Evolutionary conservation across 2,888 invertebrate species (phyloP).

Genomic region (Nemurella pictetii): DNA sequence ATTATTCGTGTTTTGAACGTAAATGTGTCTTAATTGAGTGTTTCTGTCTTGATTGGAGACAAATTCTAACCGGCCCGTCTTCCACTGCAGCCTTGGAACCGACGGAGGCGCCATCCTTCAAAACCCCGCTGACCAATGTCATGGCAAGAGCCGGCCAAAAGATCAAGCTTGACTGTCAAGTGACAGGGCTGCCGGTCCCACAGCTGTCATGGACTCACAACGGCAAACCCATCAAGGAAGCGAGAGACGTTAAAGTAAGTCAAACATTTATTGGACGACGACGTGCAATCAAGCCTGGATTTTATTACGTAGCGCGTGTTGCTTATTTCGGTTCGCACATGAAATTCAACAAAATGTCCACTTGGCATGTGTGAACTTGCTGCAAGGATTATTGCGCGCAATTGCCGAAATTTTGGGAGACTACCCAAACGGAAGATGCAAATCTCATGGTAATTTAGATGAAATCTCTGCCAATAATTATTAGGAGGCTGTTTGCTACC

Average conservation of each 20-base stretch:
- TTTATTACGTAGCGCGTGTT: neutral
- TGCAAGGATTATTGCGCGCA: neutral
- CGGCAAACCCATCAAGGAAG: slow-evolving; percentile 64
- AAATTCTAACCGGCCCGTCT: too few relatives aligned
- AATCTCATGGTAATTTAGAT: neutral
- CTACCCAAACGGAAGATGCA: neutral
- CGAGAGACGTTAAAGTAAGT: slow-evolving; percentile 64
- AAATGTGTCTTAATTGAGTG: neutral
- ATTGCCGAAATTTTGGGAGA: neutral
- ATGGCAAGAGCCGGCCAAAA: slow-evolving; percentile 74
- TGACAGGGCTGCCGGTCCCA: slow-evolving; percentile 66
- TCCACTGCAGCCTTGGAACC: slow-evolving; percentile 60
- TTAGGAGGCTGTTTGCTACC: neutral
- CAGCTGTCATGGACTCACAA: slow-evolving; percentile 69
- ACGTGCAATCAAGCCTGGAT: neutral
- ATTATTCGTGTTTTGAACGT: neutral
- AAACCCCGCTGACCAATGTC: slow-evolving; percentile 66
- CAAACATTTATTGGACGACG: neutral
- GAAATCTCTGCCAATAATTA: neutral
- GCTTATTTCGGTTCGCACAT: neutral
- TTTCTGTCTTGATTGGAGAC: neutral
- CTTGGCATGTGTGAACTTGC: neutral
- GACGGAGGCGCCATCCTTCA: slow-evolving; percentile 64
- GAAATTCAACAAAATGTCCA: neutral
- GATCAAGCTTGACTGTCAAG: slow-evolving; percentile 70